Conservation (phyloP, 2,888 invertebrate genomes). For the Pterostichus madidus region DNA sequence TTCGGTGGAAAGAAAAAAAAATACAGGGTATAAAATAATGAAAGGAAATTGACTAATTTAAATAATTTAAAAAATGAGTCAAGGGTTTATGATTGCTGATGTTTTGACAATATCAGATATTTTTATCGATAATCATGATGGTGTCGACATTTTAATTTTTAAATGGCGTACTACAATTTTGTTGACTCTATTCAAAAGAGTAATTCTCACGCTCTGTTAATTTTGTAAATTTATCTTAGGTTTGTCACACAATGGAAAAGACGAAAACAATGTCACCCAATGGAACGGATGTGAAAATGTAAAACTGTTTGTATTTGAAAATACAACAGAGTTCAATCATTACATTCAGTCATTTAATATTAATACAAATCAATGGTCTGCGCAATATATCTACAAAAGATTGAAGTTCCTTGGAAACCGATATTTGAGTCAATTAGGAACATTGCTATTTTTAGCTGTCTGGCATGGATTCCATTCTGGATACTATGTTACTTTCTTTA, state of each 20-base stretch:
- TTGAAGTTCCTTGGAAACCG: constrained; percentile 93
- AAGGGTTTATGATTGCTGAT: too few relatives aligned
- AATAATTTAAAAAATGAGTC: too few relatives aligned
- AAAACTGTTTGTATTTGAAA: constrained; percentile 89
- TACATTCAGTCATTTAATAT: constrained; percentile 96
- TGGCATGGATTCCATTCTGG: constrained; percentile 98
- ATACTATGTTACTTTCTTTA: constrained; percentile 94
- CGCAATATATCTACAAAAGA: constrained; percentile 93
- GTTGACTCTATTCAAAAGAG: constrained; percentile 74
- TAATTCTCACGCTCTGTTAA: not conserved
- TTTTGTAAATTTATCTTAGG: constrained; percentile 78
- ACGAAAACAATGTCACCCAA: constrained; percentile 80
- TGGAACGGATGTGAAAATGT: constrained; percentile 97
- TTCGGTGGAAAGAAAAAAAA: too few relatives aligned
- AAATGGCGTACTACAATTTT: too few relatives aligned
- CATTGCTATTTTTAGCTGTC: constrained; percentile 92
- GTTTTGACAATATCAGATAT: too few relatives aligned
- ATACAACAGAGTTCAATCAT: constrained; percentile 90
- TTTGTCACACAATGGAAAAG: constrained; percentile 89
- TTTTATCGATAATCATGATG: too few relatives aligned
- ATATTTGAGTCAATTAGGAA: constrained; percentile 87
- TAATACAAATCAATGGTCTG: constrained; percentile 97
- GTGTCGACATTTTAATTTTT: too few relatives aligned
- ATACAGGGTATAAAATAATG: too few relatives aligned
- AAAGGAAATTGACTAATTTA: too few relatives aligned